Base-by-base conservation (phyloP, 2,113 vertebrate genomes). In the Mormyrus lacerda region DNA sequence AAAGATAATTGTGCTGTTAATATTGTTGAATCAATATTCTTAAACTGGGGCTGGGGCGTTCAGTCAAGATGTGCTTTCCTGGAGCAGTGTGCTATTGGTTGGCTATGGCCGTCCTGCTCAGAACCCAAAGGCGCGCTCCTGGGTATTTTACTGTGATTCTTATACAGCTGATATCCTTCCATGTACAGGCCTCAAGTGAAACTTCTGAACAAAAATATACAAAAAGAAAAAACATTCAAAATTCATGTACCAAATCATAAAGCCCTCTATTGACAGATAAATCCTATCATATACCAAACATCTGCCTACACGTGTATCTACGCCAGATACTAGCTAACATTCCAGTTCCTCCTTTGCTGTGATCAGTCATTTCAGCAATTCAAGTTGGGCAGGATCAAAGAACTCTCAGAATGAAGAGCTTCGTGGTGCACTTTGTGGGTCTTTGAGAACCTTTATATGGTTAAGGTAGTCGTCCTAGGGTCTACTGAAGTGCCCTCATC, bases 1-100 rank as follows among this genome's bases (percentile, higher is more conserved):
- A 89, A 55, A 44, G 76, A 85, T 51, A 61, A 84, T 89, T 89
- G 88, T 89, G 88, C 88, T 61, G 51, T 58, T 84, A 4, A 42
- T 45, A 27, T 61, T 45, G 39, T 45, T 61, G 39, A 61, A 51
- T n/a, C 24, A 53, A 89, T 84, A 61, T 61, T 31, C 50, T 27
- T 84, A 58, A 27, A 53, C 55, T 50, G 3, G 50, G 69, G 73
- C 27, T 61, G 31, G 55, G 21, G 19, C 17, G 2, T n/a, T 83
- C 24, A 83, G 69, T 42, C 31, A 79, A 50, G 21, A 17, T 89
- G 88, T 89, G 88, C 88, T 89, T 89, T 45, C 39, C 79, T 85
- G 42, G 79, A 55, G 48, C 88, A 27, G 35, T 84, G 51, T 89
- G 88, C 88, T 58, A 58, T 61, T 31, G 24, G 42, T 61, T 85